These are phyloP conservation scores for Omphaloscelis lunosa DNA, from an alignment of 2,888 invertebrate genomes.

Conservation along the genomic window DNA sequence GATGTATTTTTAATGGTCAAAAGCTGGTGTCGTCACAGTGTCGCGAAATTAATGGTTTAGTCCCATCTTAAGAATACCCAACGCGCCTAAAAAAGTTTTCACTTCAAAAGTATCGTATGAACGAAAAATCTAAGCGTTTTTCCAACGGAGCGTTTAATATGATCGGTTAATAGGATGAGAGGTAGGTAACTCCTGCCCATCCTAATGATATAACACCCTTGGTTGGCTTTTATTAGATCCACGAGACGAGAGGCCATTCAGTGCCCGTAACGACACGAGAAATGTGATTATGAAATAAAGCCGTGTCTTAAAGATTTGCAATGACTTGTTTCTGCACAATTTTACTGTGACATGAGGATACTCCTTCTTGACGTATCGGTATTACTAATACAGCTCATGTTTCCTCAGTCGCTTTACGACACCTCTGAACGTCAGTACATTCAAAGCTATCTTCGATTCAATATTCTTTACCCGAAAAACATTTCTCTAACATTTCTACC, in stretches of 20 bases:
- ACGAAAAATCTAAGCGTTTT: not conserved
- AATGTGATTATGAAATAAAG: slow-evolving; percentile 16
- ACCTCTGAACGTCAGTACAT: not conserved
- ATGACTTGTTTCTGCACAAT: not conserved
- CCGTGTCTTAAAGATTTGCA: slow-evolving; percentile 1
- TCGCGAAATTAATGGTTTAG: no score
- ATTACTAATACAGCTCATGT: not conserved
- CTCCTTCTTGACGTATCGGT: not conserved
- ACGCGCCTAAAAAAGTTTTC: no score
- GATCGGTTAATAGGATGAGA: slow-evolving; percentile 12
- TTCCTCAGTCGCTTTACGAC: not conserved
- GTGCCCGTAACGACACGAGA: not conserved
- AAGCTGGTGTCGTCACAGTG: no score
- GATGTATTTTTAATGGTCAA: no score
- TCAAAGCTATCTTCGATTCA: slow-evolving; percentile 23
- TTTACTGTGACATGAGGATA: not conserved
- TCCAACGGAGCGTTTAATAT: not conserved
- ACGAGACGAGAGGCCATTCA: slow-evolving; percentile 1
- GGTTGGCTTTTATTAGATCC: slow-evolving; percentile 18
- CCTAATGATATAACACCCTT: slow-evolving; percentile 14
- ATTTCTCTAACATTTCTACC: slow-evolving; percentile 22
- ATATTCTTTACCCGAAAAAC: slow-evolving; percentile 30
- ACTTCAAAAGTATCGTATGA: not conserved
- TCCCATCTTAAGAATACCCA: no score
- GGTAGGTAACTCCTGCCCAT: not conserved